Evolutionary conservation across 1,140 invertebrate species (phyloP).

Genomic region (Stegodyphus mimosarum): DNA sequence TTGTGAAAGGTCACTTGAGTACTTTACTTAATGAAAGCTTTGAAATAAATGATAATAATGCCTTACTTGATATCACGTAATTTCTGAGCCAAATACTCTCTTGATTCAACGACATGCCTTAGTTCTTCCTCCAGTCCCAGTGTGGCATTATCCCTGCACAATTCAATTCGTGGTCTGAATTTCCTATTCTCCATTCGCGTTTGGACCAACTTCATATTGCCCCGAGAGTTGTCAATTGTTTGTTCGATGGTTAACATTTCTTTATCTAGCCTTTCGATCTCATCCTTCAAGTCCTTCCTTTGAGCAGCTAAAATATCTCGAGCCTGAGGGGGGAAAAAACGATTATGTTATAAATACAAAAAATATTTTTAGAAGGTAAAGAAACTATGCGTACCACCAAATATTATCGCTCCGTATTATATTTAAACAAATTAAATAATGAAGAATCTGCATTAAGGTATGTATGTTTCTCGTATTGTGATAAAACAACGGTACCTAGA

Average conservation of each 20-base stretch:
- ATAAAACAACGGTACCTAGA: too few relatives aligned
- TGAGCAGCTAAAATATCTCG: constrained; percentile 35
- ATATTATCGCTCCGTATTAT: too few relatives aligned
- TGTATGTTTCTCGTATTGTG: too few relatives aligned
- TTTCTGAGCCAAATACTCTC: constrained; percentile 35
- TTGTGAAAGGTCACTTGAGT: too few relatives aligned
- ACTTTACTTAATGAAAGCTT: too few relatives aligned
- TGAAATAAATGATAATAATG: neutral
- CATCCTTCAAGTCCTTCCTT: constrained; percentile 36
- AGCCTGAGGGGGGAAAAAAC: neutral
- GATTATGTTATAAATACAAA: too few relatives aligned
- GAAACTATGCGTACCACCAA: too few relatives aligned
- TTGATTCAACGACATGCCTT: constrained; percentile 7
- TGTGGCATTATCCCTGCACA: constrained; percentile 8
- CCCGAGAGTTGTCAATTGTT: neutral
- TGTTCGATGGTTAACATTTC: constrained; percentile 34
- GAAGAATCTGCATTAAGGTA: too few relatives aligned
- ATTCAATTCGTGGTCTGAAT: constrained; percentile 23
- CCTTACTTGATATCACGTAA: constrained; percentile 42
- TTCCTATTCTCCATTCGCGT: constrained; percentile 51
- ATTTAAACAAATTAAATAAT: too few relatives aligned
- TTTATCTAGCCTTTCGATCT: constrained; percentile 31
- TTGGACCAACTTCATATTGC: constrained; percentile 36
- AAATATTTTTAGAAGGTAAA: too few relatives aligned
- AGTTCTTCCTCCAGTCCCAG: constrained; percentile 29